Conservation (phyloP, 2,797 vertebrate genomes). For the Scleropages formosus region DNA sequence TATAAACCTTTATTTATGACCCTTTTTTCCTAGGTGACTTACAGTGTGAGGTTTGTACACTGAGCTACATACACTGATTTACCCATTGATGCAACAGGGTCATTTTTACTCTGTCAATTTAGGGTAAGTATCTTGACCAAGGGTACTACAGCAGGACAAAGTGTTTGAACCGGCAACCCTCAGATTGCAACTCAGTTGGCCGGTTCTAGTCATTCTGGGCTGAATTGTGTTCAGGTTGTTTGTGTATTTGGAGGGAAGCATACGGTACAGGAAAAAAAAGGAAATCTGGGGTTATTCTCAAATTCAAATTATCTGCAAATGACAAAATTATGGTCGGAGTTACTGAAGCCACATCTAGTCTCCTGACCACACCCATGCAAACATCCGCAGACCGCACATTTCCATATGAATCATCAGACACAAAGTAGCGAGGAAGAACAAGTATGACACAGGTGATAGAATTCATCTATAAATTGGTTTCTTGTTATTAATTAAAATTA, state of each 20-base stretch:
- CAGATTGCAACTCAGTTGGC: not conserved
- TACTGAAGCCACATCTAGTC: not conserved
- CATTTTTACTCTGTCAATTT: no score
- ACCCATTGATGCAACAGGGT: no score
- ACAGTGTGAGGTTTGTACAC: not conserved
- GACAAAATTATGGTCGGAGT: conserved; percentile 5
- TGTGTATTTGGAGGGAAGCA: no score
- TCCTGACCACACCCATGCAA: conserved; percentile 18
- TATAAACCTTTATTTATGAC: no score
- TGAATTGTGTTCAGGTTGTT: not conserved
- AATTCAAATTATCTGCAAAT: conserved; percentile 20
- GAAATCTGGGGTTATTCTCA: conserved; percentile 8
- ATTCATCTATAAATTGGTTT: not conserved
- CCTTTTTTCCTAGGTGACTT: not conserved
- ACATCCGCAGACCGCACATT: conserved; percentile 12
- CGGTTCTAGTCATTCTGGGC: not conserved
- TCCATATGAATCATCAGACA: conserved; percentile 2
- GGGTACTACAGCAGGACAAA: not conserved
- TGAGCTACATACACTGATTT: not conserved
- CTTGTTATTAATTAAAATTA: conserved; percentile 17
- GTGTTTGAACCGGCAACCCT: not conserved
- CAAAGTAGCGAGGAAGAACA: not conserved
- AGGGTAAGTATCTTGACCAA: no score
- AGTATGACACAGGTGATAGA: not conserved
- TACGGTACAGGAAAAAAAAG: not conserved